Conservation (phyloP, 1,140 invertebrate genomes). For the Eupristina koningsbergeri region DNA sequence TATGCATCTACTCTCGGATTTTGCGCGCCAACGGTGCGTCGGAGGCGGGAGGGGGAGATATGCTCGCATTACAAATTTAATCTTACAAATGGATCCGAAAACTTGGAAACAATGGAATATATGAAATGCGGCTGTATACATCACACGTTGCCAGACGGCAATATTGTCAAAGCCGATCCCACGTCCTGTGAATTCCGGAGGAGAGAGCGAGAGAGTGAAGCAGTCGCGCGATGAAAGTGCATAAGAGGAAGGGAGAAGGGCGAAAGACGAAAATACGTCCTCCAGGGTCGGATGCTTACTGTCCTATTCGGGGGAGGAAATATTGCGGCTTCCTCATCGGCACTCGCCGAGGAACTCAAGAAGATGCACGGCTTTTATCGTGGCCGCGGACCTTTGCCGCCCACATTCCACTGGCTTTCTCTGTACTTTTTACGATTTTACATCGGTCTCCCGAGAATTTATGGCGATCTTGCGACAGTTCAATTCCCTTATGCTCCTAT, state of each 20-base stretch:
- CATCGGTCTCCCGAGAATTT: slow-evolving; percentile 13
- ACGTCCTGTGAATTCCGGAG: slow-evolving; percentile 68
- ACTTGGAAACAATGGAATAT: slow-evolving; percentile 75
- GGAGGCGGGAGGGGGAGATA: background rate
- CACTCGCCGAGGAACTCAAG: background rate
- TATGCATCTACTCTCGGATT: slow-evolving; percentile 66
- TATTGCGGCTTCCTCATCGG: background rate
- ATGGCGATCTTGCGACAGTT: slow-evolving; percentile 21
- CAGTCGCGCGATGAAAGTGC: slow-evolving; percentile 5
- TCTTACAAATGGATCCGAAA: slow-evolving; percentile 76
- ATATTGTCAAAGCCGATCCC: slow-evolving; percentile 73
- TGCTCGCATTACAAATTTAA: slow-evolving; percentile 74
- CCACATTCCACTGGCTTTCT: background rate
- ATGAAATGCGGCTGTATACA: slow-evolving; percentile 73
- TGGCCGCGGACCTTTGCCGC: background rate
- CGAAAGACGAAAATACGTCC: background rate
- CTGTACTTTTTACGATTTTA: slow-evolving; percentile 43
- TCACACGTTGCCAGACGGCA: slow-evolving; percentile 67
- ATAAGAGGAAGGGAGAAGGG: background rate
- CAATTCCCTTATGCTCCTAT: slow-evolving; percentile 29
- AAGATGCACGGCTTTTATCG: slow-evolving; percentile 31
- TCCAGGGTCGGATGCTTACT: background rate
- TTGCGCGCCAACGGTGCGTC: slow-evolving; percentile 53
- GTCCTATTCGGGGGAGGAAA: background rate
- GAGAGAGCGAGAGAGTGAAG: slow-evolving; percentile 52